Evolutionary conservation across 1,140 invertebrate genomes (phyloP), one percentile per base, ranked within the genome.

Genomic region (Zaprionus nigranus): DNA sequence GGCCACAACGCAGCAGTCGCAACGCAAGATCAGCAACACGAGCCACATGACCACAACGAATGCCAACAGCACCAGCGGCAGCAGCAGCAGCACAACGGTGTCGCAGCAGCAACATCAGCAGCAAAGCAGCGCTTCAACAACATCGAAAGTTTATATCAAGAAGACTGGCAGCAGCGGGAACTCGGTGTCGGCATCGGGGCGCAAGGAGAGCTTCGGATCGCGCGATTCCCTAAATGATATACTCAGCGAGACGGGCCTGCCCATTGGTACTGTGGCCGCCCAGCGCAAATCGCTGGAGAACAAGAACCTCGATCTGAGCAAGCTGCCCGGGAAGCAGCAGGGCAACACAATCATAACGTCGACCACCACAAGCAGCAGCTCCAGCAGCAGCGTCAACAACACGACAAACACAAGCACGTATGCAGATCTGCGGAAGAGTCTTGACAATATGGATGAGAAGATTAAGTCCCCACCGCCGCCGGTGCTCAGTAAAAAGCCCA

Each of bases 401-500:
- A 77, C 71, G 13, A 56, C 73, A 28, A 72, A 56, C n/a, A 17
- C 22, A 1, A 13, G 17, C 46, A 51, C 78, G 15, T 73, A 75
- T 26, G 73, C 83, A 36, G 82, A 92, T 15, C 59, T 92, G 22
- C 82, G 92, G 59, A 93, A 92, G 56, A 92, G 92, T 60, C 65
- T 92, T 58, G 92, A 93, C 54, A 93, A 79, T 73, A 68, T 92
- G 70, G 92, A 93, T 56, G 92, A 93, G 26, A 92, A 92, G 64
- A 78, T 91, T 20, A 92, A 90, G 60, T 91, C 91, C 5, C 87
- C 91, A 46, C 80, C 91, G 46, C 90, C 90, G 26, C 92, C 92
- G 56, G 92, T 91, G 63, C 72, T 93, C n/a, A 82, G 87, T 61
- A 95, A 95, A 81, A 95, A 95, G 91, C 95, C 95, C 15, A 93